A percentile compares a stretch with the other conserved stretches of the same genome.
Evolutionary conservation across 1,140 invertebrate genomes (phyloP).

Genomic region (Luehdorfia chinensis): DNA sequence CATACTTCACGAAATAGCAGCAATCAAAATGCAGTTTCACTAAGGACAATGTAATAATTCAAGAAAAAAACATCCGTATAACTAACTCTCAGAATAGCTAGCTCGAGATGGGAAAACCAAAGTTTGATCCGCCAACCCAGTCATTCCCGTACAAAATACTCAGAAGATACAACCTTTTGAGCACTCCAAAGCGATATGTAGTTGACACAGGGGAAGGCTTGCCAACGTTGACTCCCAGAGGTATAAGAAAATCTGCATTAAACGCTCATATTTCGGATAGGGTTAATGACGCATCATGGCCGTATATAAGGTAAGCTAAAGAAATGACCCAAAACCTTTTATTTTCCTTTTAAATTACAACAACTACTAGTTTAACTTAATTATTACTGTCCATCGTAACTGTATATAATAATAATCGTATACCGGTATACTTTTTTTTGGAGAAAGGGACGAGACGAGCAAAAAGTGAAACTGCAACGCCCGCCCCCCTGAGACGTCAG

Average conservation of each 20-base stretch:
- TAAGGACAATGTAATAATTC: constrained; percentile 15
- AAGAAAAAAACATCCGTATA: constrained; percentile 28
- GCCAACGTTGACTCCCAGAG: constrained; percentile 40
- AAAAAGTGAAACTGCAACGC: too few species aligned
- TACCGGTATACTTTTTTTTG: too few species aligned
- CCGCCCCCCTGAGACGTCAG: too few species aligned
- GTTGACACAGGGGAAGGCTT: constrained; percentile 49
- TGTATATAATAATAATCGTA: too few species aligned
- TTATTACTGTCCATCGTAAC: too few species aligned
- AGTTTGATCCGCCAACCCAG: constrained; percentile 45
- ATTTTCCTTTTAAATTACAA: background rate
- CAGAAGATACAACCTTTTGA: constrained; percentile 49
- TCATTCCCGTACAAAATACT: constrained; percentile 59
- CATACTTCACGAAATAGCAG: too few species aligned
- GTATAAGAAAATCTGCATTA: constrained; percentile 50
- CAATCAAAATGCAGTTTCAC: too few species aligned
- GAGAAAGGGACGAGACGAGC: too few species aligned
- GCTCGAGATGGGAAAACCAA: constrained; percentile 53
- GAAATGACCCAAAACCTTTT: constrained; percentile 21
- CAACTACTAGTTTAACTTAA: too few species aligned
- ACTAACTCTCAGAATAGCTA: constrained; percentile 52
- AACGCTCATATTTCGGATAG: constrained; percentile 38
- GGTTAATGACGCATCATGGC: constrained; percentile 55
- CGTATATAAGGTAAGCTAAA: constrained; percentile 56
- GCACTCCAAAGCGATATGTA: constrained; percentile 43